Evolutionary conservation across 2,113 vertebrate species (phyloP), one percentile per base, ranked within the genome.

Genomic region (Alexandromys fortis): DNA sequence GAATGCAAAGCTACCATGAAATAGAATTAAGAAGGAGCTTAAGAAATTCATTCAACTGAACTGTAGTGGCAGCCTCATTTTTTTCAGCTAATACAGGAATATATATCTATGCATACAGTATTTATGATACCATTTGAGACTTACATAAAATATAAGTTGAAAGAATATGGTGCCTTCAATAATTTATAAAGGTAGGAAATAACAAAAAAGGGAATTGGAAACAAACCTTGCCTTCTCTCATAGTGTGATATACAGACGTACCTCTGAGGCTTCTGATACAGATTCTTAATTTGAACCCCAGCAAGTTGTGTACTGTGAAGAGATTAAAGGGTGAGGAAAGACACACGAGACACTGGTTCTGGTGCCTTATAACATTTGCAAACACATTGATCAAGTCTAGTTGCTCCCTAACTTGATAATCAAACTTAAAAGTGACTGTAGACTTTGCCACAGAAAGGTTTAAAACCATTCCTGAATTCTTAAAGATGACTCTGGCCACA

Each of bases 341-440:
- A 96, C 79, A 45, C 16, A 72, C 42, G 7, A 85, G 81, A 88
- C 47, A 55, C 88, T 92, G 35, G 92, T 98, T 97, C 93, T 97
- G 82, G 86, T 97, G 88, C 63, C 79, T 35, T 97, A 92, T 95
- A 38, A 45, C 94, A 95, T 95, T 97, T 67, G 96, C 95, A 97
- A 98, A 95, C 86, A 95, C 0, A 33, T 91, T 94, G 96, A 98
- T 88, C 45, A 79, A 98, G 92, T 70, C 77, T 52, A 30, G 52
- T 85, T 94, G 61, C 87, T 97, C 79, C 89, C 77, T 97, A 92
- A 95, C 92, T 90, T 96, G 79, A 95, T 97, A 98, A 98, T 98
- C 98, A 98, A 97, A 98, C 98, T 97, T 98, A 97, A 86, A 98
- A 98, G 96, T 92, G 92, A 94, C 97, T 98, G 96, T 63, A 98